phyloP scores from a whole-genome alignment of 2,113 vertebrate species.

The Lepus europaeus region DNA sequence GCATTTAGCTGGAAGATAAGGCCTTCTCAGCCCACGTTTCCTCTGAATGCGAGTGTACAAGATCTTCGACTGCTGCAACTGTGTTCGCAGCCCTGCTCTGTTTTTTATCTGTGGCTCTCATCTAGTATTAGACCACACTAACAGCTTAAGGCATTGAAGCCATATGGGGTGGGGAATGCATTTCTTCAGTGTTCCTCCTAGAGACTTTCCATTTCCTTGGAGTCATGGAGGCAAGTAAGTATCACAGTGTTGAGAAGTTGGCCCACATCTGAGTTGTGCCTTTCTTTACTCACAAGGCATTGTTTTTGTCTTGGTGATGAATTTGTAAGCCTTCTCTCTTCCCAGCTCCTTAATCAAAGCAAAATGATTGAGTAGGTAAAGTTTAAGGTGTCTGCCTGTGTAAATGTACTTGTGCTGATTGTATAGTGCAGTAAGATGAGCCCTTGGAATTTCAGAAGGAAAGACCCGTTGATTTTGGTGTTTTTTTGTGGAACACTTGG shows the following conservation, averaged over 20 bases:
- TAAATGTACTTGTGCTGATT: slow-evolving; percentile 57
- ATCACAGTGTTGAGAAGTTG: slow-evolving; percentile 77
- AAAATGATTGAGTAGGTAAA: slow-evolving; percentile 63
- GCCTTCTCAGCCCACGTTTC: slow-evolving; percentile 34
- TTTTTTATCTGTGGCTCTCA: slow-evolving; percentile 65
- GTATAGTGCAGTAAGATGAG: slow-evolving; percentile 46
- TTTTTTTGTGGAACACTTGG: slow-evolving; percentile 33
- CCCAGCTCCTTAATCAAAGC: slow-evolving; percentile 75
- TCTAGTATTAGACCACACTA: slow-evolving; percentile 43
- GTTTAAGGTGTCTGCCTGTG: slow-evolving; percentile 66
- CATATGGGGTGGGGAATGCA: slow-evolving; percentile 51
- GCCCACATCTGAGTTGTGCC: slow-evolving; percentile 77
- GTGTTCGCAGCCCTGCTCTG: slow-evolving; percentile 67
- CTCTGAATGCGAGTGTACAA: slow-evolving; percentile 73
- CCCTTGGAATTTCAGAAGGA: slow-evolving; percentile 53
- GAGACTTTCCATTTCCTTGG: slow-evolving; percentile 62
- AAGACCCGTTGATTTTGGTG: slow-evolving; percentile 43
- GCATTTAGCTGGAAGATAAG: slow-evolving; percentile 60
- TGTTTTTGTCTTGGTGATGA: slow-evolving; percentile 65
- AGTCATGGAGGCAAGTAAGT: slow-evolving; percentile 70
- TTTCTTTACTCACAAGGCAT: slow-evolving; percentile 79
- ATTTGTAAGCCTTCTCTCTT: slow-evolving; percentile 74
- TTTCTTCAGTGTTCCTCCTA: slow-evolving; percentile 73
- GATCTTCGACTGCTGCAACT: slow-evolving; percentile 68
- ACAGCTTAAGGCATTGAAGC: slow-evolving; percentile 70